Evolutionary conservation across 1,140 invertebrate genomes (phyloP), one percentile per base, ranked within the genome.

Genomic region (Drosophila yakuba): DNA sequence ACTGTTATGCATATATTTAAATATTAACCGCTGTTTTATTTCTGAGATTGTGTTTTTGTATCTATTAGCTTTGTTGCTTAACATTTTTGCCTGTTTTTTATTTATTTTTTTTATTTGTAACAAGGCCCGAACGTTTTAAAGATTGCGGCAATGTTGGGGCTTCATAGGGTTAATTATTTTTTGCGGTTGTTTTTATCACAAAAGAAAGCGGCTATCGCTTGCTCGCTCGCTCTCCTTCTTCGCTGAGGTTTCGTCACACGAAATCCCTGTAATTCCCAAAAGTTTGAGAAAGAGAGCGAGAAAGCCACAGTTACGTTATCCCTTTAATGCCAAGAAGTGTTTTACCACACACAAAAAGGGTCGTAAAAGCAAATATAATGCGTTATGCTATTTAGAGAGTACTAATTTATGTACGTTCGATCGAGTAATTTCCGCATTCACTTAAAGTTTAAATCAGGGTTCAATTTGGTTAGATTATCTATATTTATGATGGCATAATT

Each of bases 181-280:
- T 54, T 47, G 32, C 17, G 62, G 25, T 43, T 55, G 25, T 45
- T 55, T 66, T 48, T 71, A 71, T 71, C 67, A 71, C 67, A 71
- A 71, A 71, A 57, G 66, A 71, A 69, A 71, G 67, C 63, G 67
- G 43, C 64, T 69, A 57, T 55, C 41, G 67, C 64, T 57, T 57
- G 50, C 50, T 56, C 25, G 25, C 63, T 47, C 64, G 17, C 50
- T 69, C 67, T 14, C 52, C 39, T 62, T 57, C 66, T 17, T 25
- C 32, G 47, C 36, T 20, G 23, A 20, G 15, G 48, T 38, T 55
- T n/a, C 63, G 63, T 67, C 63, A 63, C 28, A 67, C 44, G 44
- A 61, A 50, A 41, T 67, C 45, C 59, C 38, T 41, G 44, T 28
- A 36, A 45, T 15, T 23, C 43, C 14, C 62, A 14, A 56, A 45